Evolutionary conservation across 2,888 invertebrate species (phyloP).

Genomic region (Minunthozetes semirufus): DNA sequence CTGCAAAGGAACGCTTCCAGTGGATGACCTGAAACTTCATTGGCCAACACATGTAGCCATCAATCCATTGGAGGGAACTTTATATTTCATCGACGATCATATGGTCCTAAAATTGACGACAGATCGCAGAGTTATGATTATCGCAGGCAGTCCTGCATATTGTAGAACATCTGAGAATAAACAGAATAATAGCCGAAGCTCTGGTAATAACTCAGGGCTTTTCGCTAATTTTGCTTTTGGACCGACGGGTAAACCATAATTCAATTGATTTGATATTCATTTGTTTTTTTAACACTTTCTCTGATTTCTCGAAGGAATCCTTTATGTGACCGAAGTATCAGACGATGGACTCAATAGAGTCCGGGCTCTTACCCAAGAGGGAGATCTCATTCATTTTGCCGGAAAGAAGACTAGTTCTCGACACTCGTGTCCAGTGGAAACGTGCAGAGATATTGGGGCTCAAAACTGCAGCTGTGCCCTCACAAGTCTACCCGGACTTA

Average conservation of each 20-base stretch:
- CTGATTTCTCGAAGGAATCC: conserved; percentile 65
- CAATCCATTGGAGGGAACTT: conserved; percentile 84
- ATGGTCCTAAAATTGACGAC: conserved; percentile 82
- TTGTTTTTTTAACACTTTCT: neutral
- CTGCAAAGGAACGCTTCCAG: conserved; percentile 71
- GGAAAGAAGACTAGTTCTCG: conserved; percentile 87
- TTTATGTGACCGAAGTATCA: conserved; percentile 92
- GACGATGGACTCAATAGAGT: conserved; percentile 87
- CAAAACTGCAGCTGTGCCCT: conserved; percentile 56
- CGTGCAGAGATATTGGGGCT: conserved; percentile 43
- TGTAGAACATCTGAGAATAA: conserved; percentile 29
- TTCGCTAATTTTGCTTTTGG: conserved; percentile 88
- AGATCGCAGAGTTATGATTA: conserved; percentile 70
- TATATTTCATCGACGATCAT: conserved; percentile 92
- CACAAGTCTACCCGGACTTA: neutral
- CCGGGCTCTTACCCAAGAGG: conserved; percentile 83
- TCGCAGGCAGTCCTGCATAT: conserved; percentile 88
- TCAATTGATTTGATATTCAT: neutral
- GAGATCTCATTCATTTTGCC: conserved; percentile 84
- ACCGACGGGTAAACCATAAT: conserved; percentile 47
- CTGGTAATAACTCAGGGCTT: conserved; percentile 56
- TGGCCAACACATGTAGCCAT: conserved; percentile 97
- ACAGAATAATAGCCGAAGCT: neutral
- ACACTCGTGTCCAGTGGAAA: conserved; percentile 59
- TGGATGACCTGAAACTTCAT: conserved; percentile 60